Conservation (phyloP, 2,888 invertebrate species). For the Nebria brevicollis region DNA sequence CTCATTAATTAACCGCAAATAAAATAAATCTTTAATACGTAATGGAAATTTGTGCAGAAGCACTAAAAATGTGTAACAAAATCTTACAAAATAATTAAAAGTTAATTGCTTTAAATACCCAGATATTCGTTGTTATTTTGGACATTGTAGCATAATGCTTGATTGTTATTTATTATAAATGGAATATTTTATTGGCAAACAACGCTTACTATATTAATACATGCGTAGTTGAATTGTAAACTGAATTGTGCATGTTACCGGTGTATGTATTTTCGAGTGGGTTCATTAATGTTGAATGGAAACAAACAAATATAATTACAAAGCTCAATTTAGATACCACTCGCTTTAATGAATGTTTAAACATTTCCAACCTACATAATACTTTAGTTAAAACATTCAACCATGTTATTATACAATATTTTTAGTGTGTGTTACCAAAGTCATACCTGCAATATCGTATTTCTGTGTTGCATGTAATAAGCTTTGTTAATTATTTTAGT, state of each 20-base stretch:
- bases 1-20: too few relatives aligned
- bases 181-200: background rate
- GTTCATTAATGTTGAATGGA: conserved; percentile 30
- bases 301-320: conserved; percentile 32
- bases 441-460: background rate
- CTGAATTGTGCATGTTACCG: background rate
- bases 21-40: too few relatives aligned
- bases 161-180: background rate
- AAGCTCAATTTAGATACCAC: conserved; percentile 25
- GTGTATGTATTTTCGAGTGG: conserved; percentile 17
- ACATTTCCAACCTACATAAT: background rate
- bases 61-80: too few relatives aligned
- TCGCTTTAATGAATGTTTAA: conserved; percentile 21
- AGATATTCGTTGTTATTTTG: background rate
- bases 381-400: too few relatives aligned
- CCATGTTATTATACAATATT: too few relatives aligned
- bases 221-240: conserved; percentile 12
- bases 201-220: conserved; percentile 2
- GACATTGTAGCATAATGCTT: background rate
- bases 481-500: background rate
- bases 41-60: too few relatives aligned
- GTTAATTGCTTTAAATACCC: too few relatives aligned
- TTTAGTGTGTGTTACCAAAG: background rate
- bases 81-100: too few relatives aligned
- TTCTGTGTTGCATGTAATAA: background rate